Evolutionary conservation across 2,888 invertebrate genomes (phyloP).

Genomic region (Slavum lentiscoides): DNA sequence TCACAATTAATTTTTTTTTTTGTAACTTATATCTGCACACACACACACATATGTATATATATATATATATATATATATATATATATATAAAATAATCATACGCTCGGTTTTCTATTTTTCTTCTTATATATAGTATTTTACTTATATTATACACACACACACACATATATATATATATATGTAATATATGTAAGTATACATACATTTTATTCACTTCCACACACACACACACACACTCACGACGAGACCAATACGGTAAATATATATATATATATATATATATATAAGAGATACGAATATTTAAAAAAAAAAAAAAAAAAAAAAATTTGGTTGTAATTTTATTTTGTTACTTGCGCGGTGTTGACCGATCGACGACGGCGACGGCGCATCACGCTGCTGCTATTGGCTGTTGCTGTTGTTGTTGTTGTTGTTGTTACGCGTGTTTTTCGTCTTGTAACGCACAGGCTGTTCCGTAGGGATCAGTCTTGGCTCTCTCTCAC

Average conservation of each 20-base stretch:
- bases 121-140: too few species aligned
- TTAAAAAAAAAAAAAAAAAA: not conserved
- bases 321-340: not conserved
- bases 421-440: too few species aligned
- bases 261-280: too few species aligned
- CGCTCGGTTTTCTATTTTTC: too few species aligned
- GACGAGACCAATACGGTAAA: slow-evolving; percentile 34
- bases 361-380: slow-evolving; percentile 13
- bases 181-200: too few species aligned
- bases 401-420: too few species aligned
- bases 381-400: not conserved
- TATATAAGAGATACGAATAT: not conserved
- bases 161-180: too few species aligned
- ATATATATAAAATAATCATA: not conserved
- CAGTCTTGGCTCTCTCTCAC: slow-evolving; percentile 56
- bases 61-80: not conserved
- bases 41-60: not conserved
- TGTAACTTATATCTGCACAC: slow-evolving; percentile 2
- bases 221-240: not conserved
- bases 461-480: slow-evolving; percentile 55
- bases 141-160: too few species aligned
- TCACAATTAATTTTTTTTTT: slow-evolving; percentile 41
- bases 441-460: slow-evolving; percentile 27
- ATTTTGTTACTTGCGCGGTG: slow-evolving; percentile 23
- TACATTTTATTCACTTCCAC: not conserved